Evolutionary conservation across 2,797 vertebrate species (phyloP).

Genomic region (Neosalanx taihuensis): DNA sequence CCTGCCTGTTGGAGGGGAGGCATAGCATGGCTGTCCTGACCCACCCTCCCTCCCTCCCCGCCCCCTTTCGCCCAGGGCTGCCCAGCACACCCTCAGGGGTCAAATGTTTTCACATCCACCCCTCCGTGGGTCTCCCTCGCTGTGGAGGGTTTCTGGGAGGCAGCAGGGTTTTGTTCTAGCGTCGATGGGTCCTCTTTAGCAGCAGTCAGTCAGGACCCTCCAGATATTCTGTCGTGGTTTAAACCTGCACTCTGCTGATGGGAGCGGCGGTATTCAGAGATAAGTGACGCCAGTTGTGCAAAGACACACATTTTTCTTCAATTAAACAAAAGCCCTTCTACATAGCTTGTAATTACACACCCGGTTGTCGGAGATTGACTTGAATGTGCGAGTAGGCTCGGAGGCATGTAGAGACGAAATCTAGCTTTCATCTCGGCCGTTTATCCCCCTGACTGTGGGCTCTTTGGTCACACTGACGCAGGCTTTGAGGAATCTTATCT

Average conservation of each 20-base stretch:
- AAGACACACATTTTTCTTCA: conserved; percentile 50
- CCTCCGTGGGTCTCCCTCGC: conserved; percentile 1
- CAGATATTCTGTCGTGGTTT: background rate
- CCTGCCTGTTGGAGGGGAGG: conserved; percentile 47
- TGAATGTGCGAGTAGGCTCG: conserved; percentile 67
- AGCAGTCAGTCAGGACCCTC: background rate
- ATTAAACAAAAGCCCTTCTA: conserved; percentile 21
- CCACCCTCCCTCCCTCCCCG: conserved; percentile 19
- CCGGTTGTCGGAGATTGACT: conserved; percentile 60
- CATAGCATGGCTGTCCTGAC: conserved; percentile 25
- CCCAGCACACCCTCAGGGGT: conserved; percentile 58
- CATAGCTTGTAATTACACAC: conserved; percentile 68
- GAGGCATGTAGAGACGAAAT: conserved; percentile 66
- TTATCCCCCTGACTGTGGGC: conserved; percentile 66
- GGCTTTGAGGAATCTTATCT: conserved; percentile 60
- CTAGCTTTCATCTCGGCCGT: conserved; percentile 65
- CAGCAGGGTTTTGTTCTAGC: background rate
- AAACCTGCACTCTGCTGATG: background rate
- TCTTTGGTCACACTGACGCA: conserved; percentile 61
- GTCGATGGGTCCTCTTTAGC: background rate
- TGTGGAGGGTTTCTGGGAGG: conserved; percentile 31
- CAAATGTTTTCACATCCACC: conserved; percentile 60
- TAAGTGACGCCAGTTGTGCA: conserved; percentile 42
- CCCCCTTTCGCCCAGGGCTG: conserved; percentile 27
- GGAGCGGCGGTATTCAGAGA: conserved; percentile 22